Evolutionary conservation across 1,140 invertebrate species (phyloP), one percentile per base, ranked within the genome.

Genomic region (Drosophila erecta): DNA sequence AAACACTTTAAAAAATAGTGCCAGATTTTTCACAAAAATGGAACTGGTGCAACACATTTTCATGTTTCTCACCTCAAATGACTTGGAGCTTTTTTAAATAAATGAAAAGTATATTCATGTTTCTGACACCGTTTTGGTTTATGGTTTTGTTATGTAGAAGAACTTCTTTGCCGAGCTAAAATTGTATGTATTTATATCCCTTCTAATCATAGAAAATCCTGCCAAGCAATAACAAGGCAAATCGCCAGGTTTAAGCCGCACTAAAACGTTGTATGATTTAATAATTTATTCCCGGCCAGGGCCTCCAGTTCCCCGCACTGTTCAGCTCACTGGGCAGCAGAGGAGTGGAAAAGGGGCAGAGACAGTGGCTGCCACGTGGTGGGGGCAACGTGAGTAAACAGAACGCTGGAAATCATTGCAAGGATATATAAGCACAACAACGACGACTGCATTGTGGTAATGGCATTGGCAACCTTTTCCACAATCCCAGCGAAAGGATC

Each of bases 271-370:
- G 37, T 70, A 71, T 71, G 67, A 71, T 71, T 71, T 71, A 71
- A 71, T 71, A 70, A 70, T 70, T 70, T 70, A 70, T 70, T 70
- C 67, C 67, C 51, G 67, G 65, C 67, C 67, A 70, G 67, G 66
- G 50, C 50, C 66, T 43, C 43, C 49, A 49, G 64, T 55, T 24
- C 33, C 17, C 41, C 43, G 41, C 27, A 47, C 62, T 44, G 67
- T 70, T 70, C 62, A 54, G 67, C 57, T 70, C 64, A 70, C 64
- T 57, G 67, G 30, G 67, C 66, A 47, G 33, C 64, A 30, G 40
- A 20, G 50, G 17, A 33, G 62, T 15, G 15, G 20, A 37, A 17
- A 22, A 0, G 3, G 20, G 6, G 38, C n/a, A 1, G n/a, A 40
- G n/a, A 8, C 38, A 40, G 38, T 40, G 38, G 47, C 7, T 33